Percentiles rank a stretch among this genome's conserved stretches.
Conservation (phyloP, 2,113 vertebrate genomes). For the Cephalopterus ornatus region DNA sequence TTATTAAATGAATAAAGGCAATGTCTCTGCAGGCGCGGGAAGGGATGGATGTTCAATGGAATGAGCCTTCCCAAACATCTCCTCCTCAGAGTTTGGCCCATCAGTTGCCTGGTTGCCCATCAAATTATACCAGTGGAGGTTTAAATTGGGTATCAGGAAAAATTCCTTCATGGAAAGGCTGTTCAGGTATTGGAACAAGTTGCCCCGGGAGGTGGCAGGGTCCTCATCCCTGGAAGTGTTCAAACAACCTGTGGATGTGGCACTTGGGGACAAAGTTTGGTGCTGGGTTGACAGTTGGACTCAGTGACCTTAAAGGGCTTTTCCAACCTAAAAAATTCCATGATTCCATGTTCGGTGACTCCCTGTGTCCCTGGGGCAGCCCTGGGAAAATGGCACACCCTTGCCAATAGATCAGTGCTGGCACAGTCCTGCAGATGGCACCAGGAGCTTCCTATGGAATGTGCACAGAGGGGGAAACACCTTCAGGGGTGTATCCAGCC, state of each 20-base stretch:
- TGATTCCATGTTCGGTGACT: not conserved
- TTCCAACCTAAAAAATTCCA: not conserved
- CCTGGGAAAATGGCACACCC: not conserved
- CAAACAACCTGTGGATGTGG: not conserved
- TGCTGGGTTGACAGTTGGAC: not conserved
- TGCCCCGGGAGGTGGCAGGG: not conserved
- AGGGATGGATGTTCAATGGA: not conserved
- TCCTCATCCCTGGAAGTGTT: fast-evolving
- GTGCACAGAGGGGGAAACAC: fast-evolving
- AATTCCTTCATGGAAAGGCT: not conserved
- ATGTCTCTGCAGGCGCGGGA: not conserved
- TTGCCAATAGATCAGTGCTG: fast-evolving
- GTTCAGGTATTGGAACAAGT: not conserved
- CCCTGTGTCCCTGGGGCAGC: not conserved
- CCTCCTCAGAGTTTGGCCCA: not conserved
- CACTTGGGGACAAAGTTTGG: not conserved
- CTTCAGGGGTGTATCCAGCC: not conserved
- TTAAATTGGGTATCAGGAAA: not conserved
- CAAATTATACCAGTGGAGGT: not conserved
- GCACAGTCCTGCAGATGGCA: not conserved
- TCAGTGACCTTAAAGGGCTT: not conserved
- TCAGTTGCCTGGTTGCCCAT: not conserved
- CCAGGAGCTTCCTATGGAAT: not conserved
- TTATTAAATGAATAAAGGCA: not conserved
- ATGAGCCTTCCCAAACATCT: not conserved